phyloP scores from a whole-genome alignment of 2,888 invertebrate genomes.

The Steinernema carpocapsae region DNA sequence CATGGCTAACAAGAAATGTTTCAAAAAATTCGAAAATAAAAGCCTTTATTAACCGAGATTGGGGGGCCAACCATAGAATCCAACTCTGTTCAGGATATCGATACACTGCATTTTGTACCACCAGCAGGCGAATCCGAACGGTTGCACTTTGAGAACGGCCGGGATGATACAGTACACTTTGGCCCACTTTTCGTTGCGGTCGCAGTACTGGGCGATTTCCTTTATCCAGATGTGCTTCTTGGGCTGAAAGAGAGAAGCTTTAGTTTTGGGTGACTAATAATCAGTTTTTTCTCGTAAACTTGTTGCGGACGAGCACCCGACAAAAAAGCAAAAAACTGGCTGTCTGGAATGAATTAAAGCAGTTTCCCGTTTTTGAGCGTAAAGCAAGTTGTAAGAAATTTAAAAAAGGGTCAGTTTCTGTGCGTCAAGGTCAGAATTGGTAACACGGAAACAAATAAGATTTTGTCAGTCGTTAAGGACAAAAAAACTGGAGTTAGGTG shows the following conservation, averaged over 20 bases:
- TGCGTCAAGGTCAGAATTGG: too few relatives aligned
- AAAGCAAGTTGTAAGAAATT: too few relatives aligned
- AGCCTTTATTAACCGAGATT: background rate
- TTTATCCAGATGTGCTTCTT: slow-evolving; percentile 41
- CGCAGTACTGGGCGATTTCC: slow-evolving; percentile 41
- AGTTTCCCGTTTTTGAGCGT: too few relatives aligned
- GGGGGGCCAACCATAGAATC: background rate
- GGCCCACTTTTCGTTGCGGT: slow-evolving; percentile 40
- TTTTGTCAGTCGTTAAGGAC: too few relatives aligned
- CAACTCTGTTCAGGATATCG: background rate
- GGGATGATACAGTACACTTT: slow-evolving; percentile 42
- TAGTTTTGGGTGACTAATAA: too few relatives aligned
- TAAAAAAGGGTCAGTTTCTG: too few relatives aligned
- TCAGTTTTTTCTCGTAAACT: slow-evolving; percentile 23
- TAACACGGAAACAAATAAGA: too few relatives aligned
- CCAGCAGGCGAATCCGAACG: slow-evolving; percentile 22
- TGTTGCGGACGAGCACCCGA: background rate
- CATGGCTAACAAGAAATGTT: background rate
- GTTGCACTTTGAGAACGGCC: slow-evolving; percentile 39
- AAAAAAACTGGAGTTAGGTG: too few relatives aligned
- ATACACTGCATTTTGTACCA: slow-evolving; percentile 37
- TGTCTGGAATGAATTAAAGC: too few relatives aligned
- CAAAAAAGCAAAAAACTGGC: too few relatives aligned
- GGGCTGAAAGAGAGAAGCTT: slow-evolving; percentile 18
- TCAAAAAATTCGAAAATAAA: too few relatives aligned